These are phyloP conservation scores for Penaeus japonicus DNA, from an alignment of 1,140 invertebrate genomes.

Conservation along the genomic window DNA sequence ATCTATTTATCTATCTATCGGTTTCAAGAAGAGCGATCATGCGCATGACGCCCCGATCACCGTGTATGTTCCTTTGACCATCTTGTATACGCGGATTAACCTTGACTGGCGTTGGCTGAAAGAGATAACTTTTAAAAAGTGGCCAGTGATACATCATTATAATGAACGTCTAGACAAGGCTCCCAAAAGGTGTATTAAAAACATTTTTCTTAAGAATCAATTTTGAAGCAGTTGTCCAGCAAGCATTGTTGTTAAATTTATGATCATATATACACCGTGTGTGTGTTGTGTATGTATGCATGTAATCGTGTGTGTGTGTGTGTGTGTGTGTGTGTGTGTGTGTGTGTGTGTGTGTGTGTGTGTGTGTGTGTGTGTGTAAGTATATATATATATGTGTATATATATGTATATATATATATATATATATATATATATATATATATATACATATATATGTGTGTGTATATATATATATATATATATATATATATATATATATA, in stretches of 20 bases:
- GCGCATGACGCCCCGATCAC: too few relatives aligned
- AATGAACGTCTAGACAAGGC: too few relatives aligned
- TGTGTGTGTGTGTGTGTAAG: background rate
- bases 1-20: too few relatives aligned
- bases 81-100: too few relatives aligned
- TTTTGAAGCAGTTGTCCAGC: too few relatives aligned
- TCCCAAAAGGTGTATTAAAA: too few relatives aligned
- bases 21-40: too few relatives aligned
- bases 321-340: background rate
- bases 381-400: background rate
- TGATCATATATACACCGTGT: background rate
- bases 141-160: too few relatives aligned
- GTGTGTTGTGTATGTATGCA: background rate
- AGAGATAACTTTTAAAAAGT: too few relatives aligned
- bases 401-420: background rate
- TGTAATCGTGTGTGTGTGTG: background rate
- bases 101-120: too few relatives aligned
- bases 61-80: too few relatives aligned
- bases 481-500: background rate
- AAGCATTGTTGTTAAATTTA: background rate
- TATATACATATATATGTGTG: background rate
- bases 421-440: background rate
- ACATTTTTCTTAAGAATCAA: too few relatives aligned
- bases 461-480: background rate
- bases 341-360: background rate